Evolutionary conservation across 2,797 vertebrate genomes (phyloP).

Genomic region (Adelosebastes latens): DNA sequence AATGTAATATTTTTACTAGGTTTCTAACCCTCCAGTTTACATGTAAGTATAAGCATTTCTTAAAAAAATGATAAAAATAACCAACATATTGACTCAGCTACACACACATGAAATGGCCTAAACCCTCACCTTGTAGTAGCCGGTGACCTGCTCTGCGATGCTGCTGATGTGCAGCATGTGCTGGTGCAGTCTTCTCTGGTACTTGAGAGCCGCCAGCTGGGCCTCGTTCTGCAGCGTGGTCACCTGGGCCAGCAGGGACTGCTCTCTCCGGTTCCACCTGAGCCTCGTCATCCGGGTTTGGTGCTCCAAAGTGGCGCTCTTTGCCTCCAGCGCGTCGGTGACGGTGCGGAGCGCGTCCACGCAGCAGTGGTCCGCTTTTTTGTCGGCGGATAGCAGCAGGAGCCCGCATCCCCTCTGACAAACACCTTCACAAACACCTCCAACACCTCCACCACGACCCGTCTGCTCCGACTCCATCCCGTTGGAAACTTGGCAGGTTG

Average conservation of each 20-base stretch:
- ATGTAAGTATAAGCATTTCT: no score
- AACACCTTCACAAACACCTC: not conserved
- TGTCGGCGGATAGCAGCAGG: constrained; percentile 10
- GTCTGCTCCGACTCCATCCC: constrained; percentile 52
- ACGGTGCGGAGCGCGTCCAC: constrained; percentile 66
- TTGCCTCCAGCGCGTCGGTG: constrained; percentile 58
- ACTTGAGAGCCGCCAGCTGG: constrained; percentile 74
- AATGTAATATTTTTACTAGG: no score
- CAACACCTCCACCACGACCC: not conserved
- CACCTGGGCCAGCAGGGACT: constrained; percentile 74
- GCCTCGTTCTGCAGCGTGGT: constrained; percentile 77
- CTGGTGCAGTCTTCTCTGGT: constrained; percentile 78
- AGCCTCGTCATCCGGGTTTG: constrained; percentile 62
- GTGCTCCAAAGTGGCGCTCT: constrained; percentile 52
- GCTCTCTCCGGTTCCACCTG: constrained; percentile 77
- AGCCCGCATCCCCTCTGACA: constrained; percentile 75
- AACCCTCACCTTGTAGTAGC: constrained; percentile 76
- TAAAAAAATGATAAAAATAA: no score
- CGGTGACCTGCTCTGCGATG: constrained; percentile 72
- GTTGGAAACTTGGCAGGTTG: constrained; percentile 6
- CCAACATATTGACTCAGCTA: no score
- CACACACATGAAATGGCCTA: no score
- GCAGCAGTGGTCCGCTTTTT: constrained; percentile 56
- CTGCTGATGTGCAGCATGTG: constrained; percentile 78
- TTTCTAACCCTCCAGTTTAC: no score